A percentile compares a stretch with the other conserved stretches of the same genome.
Conservation (phyloP, 2,888 invertebrate genomes). For the Lycia hirtaria region DNA sequence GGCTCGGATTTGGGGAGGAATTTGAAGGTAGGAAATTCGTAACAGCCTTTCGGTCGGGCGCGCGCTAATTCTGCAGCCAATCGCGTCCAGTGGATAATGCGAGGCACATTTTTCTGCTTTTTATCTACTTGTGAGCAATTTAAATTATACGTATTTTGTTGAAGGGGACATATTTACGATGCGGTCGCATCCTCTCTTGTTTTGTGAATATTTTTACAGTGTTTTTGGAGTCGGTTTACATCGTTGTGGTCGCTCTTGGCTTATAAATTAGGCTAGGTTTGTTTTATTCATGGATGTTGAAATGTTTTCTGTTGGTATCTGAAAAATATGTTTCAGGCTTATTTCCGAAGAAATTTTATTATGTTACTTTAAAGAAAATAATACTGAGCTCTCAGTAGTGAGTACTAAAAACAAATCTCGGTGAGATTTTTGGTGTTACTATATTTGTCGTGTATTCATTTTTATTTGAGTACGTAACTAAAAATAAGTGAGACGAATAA, state of each 20-base stretch:
- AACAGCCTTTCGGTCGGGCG: conserved; percentile 76
- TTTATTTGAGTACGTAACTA: no score
- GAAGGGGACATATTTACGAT: conserved; percentile 48
- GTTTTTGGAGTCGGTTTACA: conserved; percentile 29
- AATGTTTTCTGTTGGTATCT: conserved; percentile 4
- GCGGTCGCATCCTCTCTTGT: conserved; percentile 42
- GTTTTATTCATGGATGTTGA: conserved; percentile 14
- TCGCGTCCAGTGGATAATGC: conserved; percentile 73
- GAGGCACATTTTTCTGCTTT: conserved; percentile 68
- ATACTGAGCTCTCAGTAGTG: no score
- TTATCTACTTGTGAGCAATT: conserved; percentile 56
- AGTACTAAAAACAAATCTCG: no score
- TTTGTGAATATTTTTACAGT: conserved; percentile 37
- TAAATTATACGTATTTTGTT: conserved; percentile 46
- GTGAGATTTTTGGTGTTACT: no score
- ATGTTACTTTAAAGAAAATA: no score
- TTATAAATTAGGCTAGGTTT: conserved; percentile 22
- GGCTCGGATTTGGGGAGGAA: conserved; percentile 42
- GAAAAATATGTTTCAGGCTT: not conserved
- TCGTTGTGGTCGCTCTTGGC: conserved; percentile 16
- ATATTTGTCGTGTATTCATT: no score
- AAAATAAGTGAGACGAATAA: no score
- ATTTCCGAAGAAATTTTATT: no score
- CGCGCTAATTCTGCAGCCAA: conserved; percentile 79
- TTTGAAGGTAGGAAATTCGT: conserved; percentile 74